Base-by-base conservation (phyloP, 2,888 invertebrate species). In the Trilocha varians region DNA sequence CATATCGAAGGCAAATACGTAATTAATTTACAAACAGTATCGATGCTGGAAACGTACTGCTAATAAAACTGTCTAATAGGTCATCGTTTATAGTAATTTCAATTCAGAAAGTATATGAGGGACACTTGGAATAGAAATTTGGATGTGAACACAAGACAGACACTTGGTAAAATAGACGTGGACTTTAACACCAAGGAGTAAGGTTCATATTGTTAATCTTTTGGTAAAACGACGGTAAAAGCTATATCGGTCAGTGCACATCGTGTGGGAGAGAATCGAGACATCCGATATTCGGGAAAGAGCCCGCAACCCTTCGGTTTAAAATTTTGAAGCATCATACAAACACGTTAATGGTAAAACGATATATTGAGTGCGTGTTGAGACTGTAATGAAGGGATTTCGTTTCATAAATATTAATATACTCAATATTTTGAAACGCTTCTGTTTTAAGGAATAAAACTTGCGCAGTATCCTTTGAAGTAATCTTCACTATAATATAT, bases 211-310 rank as follows among this genome's bases (percentile, higher is more conserved):
- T 48, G 3, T 17, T 33, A 5, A n/a, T 13, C 3, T 14, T 37
- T 34, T 11, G 25, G 25, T 6, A 9, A 11, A 25, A 11, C 25
- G 25, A 25, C 25, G 6, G 25, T 13, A 5, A 11, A 16, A 18
- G 13, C 25, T 25, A 25, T 25, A 25, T 25, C 25, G 25, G 25
- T 25, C 25, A 25, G 11, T 25, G 25, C 2, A 25, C 5, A 25
- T 25, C 11, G 25, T 25, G 25, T 73, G 73, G 66, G 74, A 74
- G 67, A 63, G 53, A 53, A 52, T 49, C 56, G 45, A 46, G 76
- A 65, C 54, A 77, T 63, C 57, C 53, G 74, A 78, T 74, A 78
- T 69, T 60, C 65, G 60, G 68, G 65, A 72, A 61, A 45, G 65
- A 62, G 61, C 59, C 62, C 54, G 57, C 55, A 63, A 65, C 63